phyloP scores from a whole-genome alignment of 2,888 invertebrate species.

The Macrosiphum euphorbiae region DNA sequence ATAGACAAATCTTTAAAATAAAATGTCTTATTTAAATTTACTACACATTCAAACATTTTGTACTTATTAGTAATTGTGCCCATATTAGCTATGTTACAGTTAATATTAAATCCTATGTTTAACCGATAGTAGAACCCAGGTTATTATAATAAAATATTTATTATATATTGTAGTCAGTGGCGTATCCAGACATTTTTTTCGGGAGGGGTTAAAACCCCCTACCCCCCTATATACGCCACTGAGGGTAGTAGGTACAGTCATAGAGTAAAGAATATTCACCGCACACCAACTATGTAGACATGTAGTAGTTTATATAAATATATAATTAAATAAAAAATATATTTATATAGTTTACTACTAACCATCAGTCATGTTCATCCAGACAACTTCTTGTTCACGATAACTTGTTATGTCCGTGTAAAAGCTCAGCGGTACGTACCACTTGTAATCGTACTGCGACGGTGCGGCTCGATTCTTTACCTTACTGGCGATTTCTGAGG shows the following conservation, averaged over 20 bases:
- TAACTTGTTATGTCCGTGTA: slow-evolving; percentile 73
- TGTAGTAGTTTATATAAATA: not conserved
- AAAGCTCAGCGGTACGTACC: slow-evolving; percentile 86
- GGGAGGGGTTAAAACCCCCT: too few species aligned
- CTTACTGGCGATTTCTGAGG: slow-evolving; percentile 72
- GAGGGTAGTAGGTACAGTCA: too few species aligned
- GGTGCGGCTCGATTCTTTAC: slow-evolving; percentile 72
- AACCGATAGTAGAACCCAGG: too few species aligned
- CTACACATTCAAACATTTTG: not conserved
- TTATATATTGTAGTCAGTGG: too few species aligned
- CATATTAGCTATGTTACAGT: too few species aligned
- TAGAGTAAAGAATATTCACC: too few species aligned
- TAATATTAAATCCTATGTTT: too few species aligned
- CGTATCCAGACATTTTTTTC: too few species aligned
- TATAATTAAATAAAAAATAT: not conserved
- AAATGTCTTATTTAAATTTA: not conserved
- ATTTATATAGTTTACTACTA: slow-evolving; percentile 69
- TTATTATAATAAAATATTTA: too few species aligned
- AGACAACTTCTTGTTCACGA: slow-evolving; percentile 74
- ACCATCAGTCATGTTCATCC: slow-evolving; percentile 88
- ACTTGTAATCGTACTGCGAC: slow-evolving; percentile 76
- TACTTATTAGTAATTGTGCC: not conserved
- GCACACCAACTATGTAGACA: too few species aligned
- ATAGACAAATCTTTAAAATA: not conserved
- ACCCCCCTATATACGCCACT: too few species aligned